Evolutionary conservation across 2,797 vertebrate species (phyloP).

Genomic region (Buphagus erythrorhynchus): DNA sequence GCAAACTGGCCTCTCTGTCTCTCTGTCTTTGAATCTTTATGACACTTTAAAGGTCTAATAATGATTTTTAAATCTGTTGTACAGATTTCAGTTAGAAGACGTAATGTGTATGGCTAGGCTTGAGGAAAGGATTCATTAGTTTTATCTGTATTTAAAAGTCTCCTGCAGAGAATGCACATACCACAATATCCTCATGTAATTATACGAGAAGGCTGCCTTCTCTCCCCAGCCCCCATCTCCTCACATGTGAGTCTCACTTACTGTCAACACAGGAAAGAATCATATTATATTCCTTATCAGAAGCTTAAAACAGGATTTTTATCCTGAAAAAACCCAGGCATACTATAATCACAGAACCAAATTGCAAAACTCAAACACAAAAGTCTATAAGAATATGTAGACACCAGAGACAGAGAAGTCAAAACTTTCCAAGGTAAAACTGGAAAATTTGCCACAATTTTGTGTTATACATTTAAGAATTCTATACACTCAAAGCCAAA

Average conservation of each 20-base stretch:
- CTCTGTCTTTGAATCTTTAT: slow-evolving; percentile 58
- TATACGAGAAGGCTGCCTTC: background rate
- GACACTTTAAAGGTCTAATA: slow-evolving; percentile 29
- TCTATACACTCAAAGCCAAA: background rate
- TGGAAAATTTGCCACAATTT: background rate
- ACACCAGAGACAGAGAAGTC: background rate
- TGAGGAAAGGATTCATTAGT: background rate
- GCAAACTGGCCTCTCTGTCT: slow-evolving; percentile 72
- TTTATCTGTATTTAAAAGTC: background rate
- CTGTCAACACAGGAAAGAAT: background rate
- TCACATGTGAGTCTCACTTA: background rate
- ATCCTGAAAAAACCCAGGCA: background rate
- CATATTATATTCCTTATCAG: background rate
- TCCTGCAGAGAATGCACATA: background rate
- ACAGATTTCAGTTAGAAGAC: background rate
- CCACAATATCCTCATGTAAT: background rate
- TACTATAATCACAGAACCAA: background rate
- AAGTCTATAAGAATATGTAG: background rate
- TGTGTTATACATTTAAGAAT: background rate
- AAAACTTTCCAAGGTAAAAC: background rate
- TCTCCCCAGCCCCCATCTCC: background rate
- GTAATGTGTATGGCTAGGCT: background rate
- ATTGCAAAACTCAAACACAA: background rate
- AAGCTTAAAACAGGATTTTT: background rate
- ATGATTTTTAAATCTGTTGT: slow-evolving; percentile 30